Percentiles rank a stretch among this genome's conserved stretches.
phyloP scores from a whole-genome alignment of 2,797 vertebrate genomes.

The Sciurus vulgaris region DNA sequence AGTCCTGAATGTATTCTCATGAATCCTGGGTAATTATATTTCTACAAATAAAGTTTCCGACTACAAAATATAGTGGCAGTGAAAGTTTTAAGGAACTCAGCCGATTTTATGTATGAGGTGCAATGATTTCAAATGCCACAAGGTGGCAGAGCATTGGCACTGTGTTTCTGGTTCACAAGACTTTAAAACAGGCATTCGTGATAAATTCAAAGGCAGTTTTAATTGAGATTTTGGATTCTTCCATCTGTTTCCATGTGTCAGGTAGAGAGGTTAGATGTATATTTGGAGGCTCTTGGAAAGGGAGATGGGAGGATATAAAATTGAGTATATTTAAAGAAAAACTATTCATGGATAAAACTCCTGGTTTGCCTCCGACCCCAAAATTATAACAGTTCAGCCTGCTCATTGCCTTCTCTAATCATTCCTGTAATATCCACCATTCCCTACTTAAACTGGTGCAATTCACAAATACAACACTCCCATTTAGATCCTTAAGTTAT shows the following conservation, averaged over 20 bases:
- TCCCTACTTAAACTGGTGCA: background rate
- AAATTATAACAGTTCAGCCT: slow-evolving; percentile 43
- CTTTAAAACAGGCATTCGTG: slow-evolving; percentile 41
- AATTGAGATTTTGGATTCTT: slow-evolving; percentile 61
- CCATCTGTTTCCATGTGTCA: slow-evolving; percentile 74
- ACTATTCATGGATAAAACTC: slow-evolving; percentile 52
- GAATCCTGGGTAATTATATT: background rate
- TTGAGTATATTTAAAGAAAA: slow-evolving; percentile 71
- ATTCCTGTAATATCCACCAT: background rate
- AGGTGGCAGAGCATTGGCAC: slow-evolving; percentile 84
- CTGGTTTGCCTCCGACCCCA: background rate
- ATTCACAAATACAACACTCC: background rate
- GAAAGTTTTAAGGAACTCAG: background rate
- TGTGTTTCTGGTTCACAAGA: background rate
- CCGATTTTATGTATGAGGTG: slow-evolving; percentile 39
- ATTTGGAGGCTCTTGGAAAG: slow-evolving; percentile 59
- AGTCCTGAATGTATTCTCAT: background rate
- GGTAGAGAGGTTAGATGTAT: slow-evolving; percentile 64
- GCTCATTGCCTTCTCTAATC: background rate
- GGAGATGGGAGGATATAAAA: slow-evolving; percentile 60
- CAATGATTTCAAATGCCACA: slow-evolving; percentile 80
- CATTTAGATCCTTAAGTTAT: background rate
- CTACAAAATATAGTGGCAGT: background rate
- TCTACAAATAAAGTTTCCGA: slow-evolving; percentile 32
- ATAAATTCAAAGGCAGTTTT: slow-evolving; percentile 51